Evolutionary conservation across 2,797 vertebrate species (phyloP), one percentile per base, ranked within the genome.

Genomic region (Tenualosa ilisha): DNA sequence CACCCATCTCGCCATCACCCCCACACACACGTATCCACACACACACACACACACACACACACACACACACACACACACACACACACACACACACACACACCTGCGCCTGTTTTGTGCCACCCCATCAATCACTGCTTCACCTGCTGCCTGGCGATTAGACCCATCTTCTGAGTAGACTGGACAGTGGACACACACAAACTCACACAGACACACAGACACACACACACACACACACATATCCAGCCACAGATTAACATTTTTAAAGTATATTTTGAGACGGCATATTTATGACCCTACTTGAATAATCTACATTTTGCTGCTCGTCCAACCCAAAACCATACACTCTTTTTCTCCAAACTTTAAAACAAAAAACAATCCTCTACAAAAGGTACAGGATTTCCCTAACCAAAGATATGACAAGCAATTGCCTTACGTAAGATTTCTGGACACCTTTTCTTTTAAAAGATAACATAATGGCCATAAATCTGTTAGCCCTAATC

Each of bases 41-140:
- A 51, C 50, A 15, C 9, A 37, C 51, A 59, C 31, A 15, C 9
- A 37, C 51, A 59, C 31, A 15, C 9, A 37, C 51, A 59, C 31
- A 15, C 9, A 37, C 43, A 2, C 2, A 2, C 43, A 2, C 54
- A 56, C 43, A 50, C 49, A 50, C 49, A 50, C 49, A 50, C 54
- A 56, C 54, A 56, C 54, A 54, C 53, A 54, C 53, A 54, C 53
- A 54, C 13, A 17, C 24, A 15, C 9, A 37, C 51, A 59, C 31
- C 53, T 83, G 31, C 37, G 22, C 82, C 51, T 54, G 50, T 53
- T 31, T 40, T 82, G 15, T 63, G 40, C 40, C 56, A 83, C 12
- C 72, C 17, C 40, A 46, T 63, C 82, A 65, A 83, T 65, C 37
- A 83, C 53, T 20, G 82, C 15, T 82, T 31, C 20, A 63, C 63